Base-by-base conservation (phyloP, 2,888 invertebrate genomes). In the Rotaria socialis region DNA sequence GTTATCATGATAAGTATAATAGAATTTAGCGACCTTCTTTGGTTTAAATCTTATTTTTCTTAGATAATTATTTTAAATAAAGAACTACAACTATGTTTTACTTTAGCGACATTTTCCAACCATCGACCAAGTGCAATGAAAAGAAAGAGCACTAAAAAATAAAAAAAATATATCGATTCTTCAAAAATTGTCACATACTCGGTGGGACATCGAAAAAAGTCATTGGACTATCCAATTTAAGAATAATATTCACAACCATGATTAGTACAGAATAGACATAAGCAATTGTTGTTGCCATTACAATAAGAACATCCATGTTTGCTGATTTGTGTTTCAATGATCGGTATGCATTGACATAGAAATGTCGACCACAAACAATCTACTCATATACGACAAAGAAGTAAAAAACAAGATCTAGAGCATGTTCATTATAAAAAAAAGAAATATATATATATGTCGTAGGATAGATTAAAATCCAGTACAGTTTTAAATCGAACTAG, bases 171-270 rank as follows among this genome's bases (percentile, higher is more conserved):
- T 3, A 67, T 16, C 10, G 1, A 67, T 67, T 14, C 16, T 0
- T 14, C 8, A 52, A 16, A 52, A 56, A 35, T 16, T 16, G 3
- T 0, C 2, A 19, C 16, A 11, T 80, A 80, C 75, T 99, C 0
- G 99, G 99, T 0, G 99, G 97, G 0, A 98, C 98, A 91, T 99
- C 99, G 92, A 99, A 99, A 92, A 99, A 99, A 0, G 99, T 99
- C 90, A 95, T 94, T 0, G 99, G 99, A 88, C 96, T 96, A 43
- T 93, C 92, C 90, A 96, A 95, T 87, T 93, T 92, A 90, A 95
- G 91, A n/a, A 93, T 92, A 92, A 96, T 95, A 0, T 97, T 95
- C 0, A 94, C 94, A 0, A 94, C 90, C 3, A 97, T 89, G 10
- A 90, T 95, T 0, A 94, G 93, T 6, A 96, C 93, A 0, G 97